Base-by-base conservation (phyloP, 2,888 invertebrate genomes). In the Euspilapteryx auroguttella region DNA sequence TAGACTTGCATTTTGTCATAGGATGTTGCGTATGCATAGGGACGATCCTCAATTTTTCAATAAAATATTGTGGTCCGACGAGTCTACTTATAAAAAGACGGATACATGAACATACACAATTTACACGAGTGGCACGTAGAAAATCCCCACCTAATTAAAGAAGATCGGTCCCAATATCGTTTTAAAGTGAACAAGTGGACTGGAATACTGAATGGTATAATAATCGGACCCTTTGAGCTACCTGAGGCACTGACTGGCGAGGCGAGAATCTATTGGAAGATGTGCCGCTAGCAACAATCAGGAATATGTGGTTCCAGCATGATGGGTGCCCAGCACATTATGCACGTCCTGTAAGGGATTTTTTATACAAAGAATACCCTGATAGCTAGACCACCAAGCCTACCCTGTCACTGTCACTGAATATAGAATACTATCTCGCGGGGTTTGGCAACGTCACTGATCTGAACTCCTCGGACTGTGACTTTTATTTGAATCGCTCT, bases 241-340 rank as follows among this genome's bases (percentile, higher is more conserved):
- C 31, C 34, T n/a, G 29, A 17, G 17, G 8, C 5, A 5, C 17
- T 17, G 8, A 17, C 5, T 17, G 17, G 17, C 8, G 12, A 9
- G 12, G 24, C 12, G 4, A 12, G 20, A 21, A 13, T 24, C 30
- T 37, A 23, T 24, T 37, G 21, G 35, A 38, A 32, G 35, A 37
- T 9, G 32, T 33, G 26, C 32, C 35, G 26, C 20, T 34, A 7
- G 26, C 24, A 17, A 27, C 31, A 22, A 28, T 21, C n/a, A 12
- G 32, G 20, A 22, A 25, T 8, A 38, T 38, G 41, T 40, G 37
- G 36, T 37, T 24, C 25, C 36, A 36, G 29, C 34, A 40, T 29
- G 37, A 39, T 33, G 34, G 35, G 11, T 34, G 36, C 31, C 38
- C 40, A 26, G 35, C 35, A 21, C 35, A 39, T 28, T 38, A 33